Evolutionary conservation across 2,797 vertebrate species (phyloP).

Genomic region (Peromyscus melanophrys): DNA sequence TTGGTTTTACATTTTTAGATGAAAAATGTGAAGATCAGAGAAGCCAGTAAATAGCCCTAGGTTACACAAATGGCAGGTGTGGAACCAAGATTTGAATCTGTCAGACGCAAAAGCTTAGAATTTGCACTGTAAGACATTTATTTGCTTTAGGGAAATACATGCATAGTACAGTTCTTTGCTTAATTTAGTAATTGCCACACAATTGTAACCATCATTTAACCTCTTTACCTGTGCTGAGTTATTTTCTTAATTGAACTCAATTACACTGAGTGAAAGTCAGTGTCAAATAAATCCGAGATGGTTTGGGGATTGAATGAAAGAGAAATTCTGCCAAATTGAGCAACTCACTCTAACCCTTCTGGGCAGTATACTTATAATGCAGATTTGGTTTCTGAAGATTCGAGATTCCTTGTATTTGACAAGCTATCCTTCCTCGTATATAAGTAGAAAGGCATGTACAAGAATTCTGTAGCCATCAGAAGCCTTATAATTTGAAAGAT

Average conservation of each 20-base stretch:
- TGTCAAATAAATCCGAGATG: conserved; percentile 68
- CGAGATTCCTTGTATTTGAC: conserved; percentile 68
- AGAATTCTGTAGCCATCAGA: conserved; percentile 29
- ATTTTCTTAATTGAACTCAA: conserved; percentile 63
- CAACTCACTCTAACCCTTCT: conserved; percentile 77
- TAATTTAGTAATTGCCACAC: neutral
- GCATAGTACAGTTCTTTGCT: neutral
- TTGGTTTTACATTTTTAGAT: conserved; percentile 57
- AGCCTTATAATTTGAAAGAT: neutral
- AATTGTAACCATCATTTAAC: conserved; percentile 10
- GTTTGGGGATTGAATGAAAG: conserved; percentile 69
- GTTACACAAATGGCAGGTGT: neutral
- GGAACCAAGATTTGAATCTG: conserved; percentile 9
- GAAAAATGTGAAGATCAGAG: conserved; percentile 21
- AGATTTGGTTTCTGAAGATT: conserved; percentile 70
- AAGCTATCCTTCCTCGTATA: conserved; percentile 58
- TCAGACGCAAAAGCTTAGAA: neutral
- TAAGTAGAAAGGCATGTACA: conserved; percentile 56
- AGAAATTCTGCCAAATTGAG: conserved; percentile 71
- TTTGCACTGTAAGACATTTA: neutral
- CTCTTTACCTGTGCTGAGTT: neutral
- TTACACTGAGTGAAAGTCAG: conserved; percentile 64
- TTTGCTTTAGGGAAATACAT: neutral
- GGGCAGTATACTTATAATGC: conserved; percentile 67
- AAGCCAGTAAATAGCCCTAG: neutral